Evolutionary conservation across 2,113 vertebrate species (phyloP).

Genomic region (Anoura caudifer): DNA sequence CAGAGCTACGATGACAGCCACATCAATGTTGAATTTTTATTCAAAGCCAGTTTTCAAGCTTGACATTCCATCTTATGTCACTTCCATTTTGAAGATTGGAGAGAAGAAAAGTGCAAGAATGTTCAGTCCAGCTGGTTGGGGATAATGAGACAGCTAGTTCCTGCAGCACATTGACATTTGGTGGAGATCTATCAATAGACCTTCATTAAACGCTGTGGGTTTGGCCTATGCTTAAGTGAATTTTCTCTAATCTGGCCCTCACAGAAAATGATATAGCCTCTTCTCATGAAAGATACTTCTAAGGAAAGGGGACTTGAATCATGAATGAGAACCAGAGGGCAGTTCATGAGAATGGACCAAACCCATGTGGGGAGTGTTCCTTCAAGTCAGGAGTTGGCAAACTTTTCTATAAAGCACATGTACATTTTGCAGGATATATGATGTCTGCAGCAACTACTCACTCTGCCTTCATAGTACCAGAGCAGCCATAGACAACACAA

Average conservation of each 20-base stretch:
- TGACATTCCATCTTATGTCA: constrained; percentile 13
- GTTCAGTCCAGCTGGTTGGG: neutral
- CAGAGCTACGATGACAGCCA: neutral
- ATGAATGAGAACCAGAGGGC: neutral
- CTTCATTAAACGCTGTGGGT: neutral
- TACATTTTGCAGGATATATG: neutral
- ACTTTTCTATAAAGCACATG: neutral
- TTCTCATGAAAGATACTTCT: neutral
- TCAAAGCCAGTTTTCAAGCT: constrained; percentile 34
- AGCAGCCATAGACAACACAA: neutral
- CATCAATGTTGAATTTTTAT: neutral
- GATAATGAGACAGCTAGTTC: constrained; percentile 7
- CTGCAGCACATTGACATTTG: neutral
- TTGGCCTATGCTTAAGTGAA: neutral
- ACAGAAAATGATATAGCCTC: neutral
- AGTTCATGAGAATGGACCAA: neutral
- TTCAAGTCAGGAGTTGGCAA: neutral
- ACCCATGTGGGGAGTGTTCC: neutral
- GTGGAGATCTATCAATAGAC: neutral
- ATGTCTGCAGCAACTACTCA: neutral
- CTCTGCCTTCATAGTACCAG: neutral
- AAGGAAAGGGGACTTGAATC: neutral
- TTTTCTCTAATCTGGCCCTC: neutral
- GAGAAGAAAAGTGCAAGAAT: neutral
- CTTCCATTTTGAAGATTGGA: neutral